Percentiles rank a stretch among this genome's conserved stretches.
These are phyloP conservation scores for Forbesichthys agassizii DNA, from an alignment of 2,113 vertebrate genomes.

Conservation along the genomic window DNA sequence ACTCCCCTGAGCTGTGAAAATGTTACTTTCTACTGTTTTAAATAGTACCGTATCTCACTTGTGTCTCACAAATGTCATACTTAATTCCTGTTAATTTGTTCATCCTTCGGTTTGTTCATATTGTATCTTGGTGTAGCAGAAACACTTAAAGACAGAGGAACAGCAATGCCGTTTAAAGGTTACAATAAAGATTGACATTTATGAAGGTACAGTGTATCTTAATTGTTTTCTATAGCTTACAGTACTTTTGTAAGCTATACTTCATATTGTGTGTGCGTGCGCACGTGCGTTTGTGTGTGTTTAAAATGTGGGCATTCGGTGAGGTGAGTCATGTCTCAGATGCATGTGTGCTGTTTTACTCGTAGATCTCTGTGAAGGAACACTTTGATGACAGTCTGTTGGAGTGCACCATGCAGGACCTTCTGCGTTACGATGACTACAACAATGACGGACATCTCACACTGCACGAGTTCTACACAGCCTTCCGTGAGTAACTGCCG, in stretches of 20 bases:
- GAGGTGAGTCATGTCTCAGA: neutral
- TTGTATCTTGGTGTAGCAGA: neutral
- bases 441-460: slow-evolving; percentile 85
- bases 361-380: slow-evolving; percentile 81
- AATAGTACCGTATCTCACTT: neutral
- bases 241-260: neutral
- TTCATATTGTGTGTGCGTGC: neutral
- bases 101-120: slow-evolving; percentile 8
- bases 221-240: neutral
- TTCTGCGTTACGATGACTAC: slow-evolving; percentile 94
- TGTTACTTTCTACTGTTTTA: neutral
- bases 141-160: neutral
- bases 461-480: slow-evolving; percentile 89
- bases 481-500: slow-evolving; percentile 88
- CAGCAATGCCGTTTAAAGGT: neutral
- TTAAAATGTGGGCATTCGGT: neutral
- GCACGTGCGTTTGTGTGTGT: slow-evolving; percentile 4
- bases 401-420: slow-evolving; percentile 85
- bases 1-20: neutral
- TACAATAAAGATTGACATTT: neutral
- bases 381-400: slow-evolving; percentile 77
- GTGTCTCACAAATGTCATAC: slow-evolving; percentile 14
- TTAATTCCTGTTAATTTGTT: slow-evolving; percentile 8
- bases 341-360: slow-evolving; percentile 1
- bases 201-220: neutral